These are phyloP conservation scores for Parnassius mnemosyne DNA, from an alignment of 2,888 invertebrate genomes.

Conservation along the genomic window DNA sequence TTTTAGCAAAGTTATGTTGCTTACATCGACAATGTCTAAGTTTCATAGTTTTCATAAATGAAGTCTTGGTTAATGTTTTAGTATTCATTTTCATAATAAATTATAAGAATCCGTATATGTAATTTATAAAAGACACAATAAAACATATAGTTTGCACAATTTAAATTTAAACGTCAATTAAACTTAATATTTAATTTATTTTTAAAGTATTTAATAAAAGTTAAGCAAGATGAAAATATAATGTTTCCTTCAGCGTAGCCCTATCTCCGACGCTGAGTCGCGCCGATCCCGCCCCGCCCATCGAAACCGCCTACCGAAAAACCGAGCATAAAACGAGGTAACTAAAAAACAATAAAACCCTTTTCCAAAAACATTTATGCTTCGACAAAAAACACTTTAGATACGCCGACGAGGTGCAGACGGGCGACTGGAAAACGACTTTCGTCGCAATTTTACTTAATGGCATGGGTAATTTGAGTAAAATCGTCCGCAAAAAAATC, in stretches of 20 bases:
- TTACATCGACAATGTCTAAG: too few relatives aligned
- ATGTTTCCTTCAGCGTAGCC: constrained; percentile 10
- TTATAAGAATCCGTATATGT: too few relatives aligned
- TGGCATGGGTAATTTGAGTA: not conserved
- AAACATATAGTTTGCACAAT: not conserved
- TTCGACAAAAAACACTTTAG: constrained; percentile 51
- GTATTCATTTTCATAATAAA: too few relatives aligned
- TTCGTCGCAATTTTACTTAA: constrained; percentile 17
- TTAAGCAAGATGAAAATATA: constrained; percentile 17
- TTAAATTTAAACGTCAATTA: not conserved
- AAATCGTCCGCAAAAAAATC: constrained; percentile 1
- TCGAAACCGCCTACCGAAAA: constrained; percentile 74
- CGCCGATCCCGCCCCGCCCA: constrained; percentile 57
- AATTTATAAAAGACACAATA: too few relatives aligned
- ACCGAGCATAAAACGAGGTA: constrained; percentile 57
- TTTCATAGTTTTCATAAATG: too few relatives aligned
- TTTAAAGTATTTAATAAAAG: not conserved
- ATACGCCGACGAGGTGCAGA: constrained; percentile 17
- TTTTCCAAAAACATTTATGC: constrained; percentile 47
- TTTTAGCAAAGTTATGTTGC: too few relatives aligned
- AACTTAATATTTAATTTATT: not conserved
- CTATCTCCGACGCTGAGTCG: constrained; percentile 31
- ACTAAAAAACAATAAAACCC: constrained; percentile 72
- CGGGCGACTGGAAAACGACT: constrained; percentile 2
- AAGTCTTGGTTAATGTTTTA: too few relatives aligned